Evolutionary conservation across 2,888 invertebrate genomes (phyloP), one percentile per base, ranked within the genome.

Genomic region (Ligdia adustata): DNA sequence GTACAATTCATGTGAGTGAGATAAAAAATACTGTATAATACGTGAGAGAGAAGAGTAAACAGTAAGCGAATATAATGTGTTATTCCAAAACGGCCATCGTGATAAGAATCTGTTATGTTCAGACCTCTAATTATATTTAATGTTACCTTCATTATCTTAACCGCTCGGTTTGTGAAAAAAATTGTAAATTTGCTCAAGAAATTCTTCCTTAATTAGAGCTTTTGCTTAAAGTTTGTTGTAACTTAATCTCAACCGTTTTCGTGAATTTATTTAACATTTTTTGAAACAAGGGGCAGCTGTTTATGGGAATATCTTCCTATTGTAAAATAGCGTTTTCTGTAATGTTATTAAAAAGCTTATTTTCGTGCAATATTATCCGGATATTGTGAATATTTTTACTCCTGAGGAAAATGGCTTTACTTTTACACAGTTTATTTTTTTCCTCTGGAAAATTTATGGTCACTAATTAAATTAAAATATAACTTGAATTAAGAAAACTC

Each of bases 1-100:
- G 62, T 55, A 63, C 60, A 62, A 66, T 72, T 69, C 66, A 49
- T 46, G 47, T 45, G 28, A 61, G 68, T 55, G 55, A 68, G 55
- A 63, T 53, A 52, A 52, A 38, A n/a, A 42, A 50, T 62, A 68
- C 57, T 56, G 41, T 12, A 13, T 22, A 55, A 41, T 29, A 50
- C 35, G 39, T 54, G 37, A 42, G 45, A 50, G 4, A 38, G 47
- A 44, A 46, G 44, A 47, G 41, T 12, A 16, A 26, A 22, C 5
- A 26, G 31, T 40, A 27, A 2, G 22, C 16, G 13, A 22, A 31
- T 40, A 40, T 42, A 42, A 58, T 53, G 45, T 46, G 41, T 43
- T 43, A 52, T 43, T 43, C 44, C 40, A 38, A 46, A 38, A 46
- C 34, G 50, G 22, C 37, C 39, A 29, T 29, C 16, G 22, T 40